Base-by-base conservation (phyloP, 2,113 vertebrate species). In the Cephalopterus ornatus region DNA sequence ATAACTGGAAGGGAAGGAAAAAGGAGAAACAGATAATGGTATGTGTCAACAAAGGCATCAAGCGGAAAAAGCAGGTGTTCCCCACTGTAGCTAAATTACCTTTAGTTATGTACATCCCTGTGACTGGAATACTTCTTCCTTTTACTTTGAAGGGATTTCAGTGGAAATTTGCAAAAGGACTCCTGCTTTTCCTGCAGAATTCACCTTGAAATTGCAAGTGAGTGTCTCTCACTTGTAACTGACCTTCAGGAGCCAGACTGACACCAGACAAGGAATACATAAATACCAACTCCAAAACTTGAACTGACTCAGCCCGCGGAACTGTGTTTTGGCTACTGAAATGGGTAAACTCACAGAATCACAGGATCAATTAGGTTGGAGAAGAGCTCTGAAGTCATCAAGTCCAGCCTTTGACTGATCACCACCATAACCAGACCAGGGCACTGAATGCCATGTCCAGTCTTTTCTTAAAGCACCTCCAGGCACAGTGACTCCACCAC, bases 81-180 rank as follows among this genome's bases (percentile, higher is more conserved):
- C 15, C 13, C 0, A 0, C 28, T 35, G 4, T 1, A 1, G 33
- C 39, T 77, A 41, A 47, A 44, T 74, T 55, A 42, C 24, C 27
- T 52, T 47, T 47, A 75, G 17, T 20, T 63, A 24, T 5, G 19
- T 21, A 41, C 2, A 35, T 1, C 2, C 2, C 32, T 61, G 18
- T 62, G 28, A 47, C 1, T 13, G 22, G 41, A 70, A 52, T 16
- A 32, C 23, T 16, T 44, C 9, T 52, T 47, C 8, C 11, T 41
- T 55, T 50, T 26, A 4, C 8, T 47, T 78, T 39, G 16, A 52
- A 12, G 9, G 9, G 7, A 24, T 67, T 49, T 32, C 15, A 47
- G 32, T 44, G 30, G 24, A 33, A 62, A 65, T 65, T 7, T 42
- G 28, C 41, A 61, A 70, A 85, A 76, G 4, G 21, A 41, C 70